Conservation (phyloP, 2,113 vertebrate genomes). For the Microtus montanus region DNA sequence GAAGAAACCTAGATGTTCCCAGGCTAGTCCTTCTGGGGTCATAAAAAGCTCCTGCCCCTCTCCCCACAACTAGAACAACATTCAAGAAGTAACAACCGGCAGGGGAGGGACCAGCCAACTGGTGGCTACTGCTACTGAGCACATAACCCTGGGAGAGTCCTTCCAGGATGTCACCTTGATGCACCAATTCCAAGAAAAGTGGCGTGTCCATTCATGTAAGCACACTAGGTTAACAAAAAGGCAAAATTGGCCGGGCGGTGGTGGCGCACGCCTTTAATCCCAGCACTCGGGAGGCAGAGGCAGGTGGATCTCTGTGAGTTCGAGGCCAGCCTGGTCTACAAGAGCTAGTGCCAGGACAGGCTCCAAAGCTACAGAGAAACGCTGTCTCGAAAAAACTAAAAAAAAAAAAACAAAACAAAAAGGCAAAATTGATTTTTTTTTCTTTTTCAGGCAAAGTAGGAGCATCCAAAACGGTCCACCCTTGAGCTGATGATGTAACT, state of each 20-base stretch:
- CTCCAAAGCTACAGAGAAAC: too few species aligned
- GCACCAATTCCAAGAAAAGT: not conserved
- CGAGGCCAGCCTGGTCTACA: too few species aligned
- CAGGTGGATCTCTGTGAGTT: too few species aligned
- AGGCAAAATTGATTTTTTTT: not conserved
- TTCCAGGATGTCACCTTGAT: not conserved
- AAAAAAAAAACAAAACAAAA: too few species aligned
- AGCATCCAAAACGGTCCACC: not conserved
- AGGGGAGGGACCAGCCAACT: not conserved
- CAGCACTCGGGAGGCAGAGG: too few species aligned
- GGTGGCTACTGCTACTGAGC: not conserved
- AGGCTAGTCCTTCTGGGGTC: not conserved
- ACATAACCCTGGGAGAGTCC: fast-evolving
- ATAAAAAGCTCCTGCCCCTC: not conserved
- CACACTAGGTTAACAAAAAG: not conserved
- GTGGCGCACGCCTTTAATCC: too few species aligned
- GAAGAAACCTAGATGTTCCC: not conserved
- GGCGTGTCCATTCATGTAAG: not conserved
- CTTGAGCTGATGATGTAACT: not conserved
- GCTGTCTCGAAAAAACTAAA: too few species aligned
- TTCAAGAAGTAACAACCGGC: not conserved
- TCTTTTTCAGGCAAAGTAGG: not conserved
- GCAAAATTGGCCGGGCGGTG: too few species aligned
- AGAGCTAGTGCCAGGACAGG: too few species aligned
- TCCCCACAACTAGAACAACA: not conserved